These are phyloP conservation scores for Gobionotothen gibberifrons DNA, from an alignment of 2,797 vertebrate species.

Conservation along the genomic window DNA sequence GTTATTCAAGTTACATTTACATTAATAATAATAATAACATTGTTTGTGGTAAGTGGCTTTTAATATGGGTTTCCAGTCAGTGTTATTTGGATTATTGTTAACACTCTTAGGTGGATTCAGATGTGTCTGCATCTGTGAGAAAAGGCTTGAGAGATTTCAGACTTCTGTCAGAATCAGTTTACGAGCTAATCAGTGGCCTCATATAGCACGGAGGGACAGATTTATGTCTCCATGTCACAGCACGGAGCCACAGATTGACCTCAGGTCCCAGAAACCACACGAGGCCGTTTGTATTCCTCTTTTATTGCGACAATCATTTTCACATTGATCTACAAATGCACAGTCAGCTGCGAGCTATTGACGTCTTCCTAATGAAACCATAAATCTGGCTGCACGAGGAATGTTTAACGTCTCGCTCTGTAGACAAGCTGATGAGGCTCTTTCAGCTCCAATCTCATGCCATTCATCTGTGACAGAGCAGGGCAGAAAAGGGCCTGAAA, in stretches of 20 bases:
- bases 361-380: slow-evolving; percentile 39
- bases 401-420: neutral
- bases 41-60: too few species aligned
- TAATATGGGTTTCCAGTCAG: neutral
- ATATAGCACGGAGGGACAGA: neutral
- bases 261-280: slow-evolving; percentile 6
- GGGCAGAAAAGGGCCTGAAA: neutral
- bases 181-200: slow-evolving; percentile 10
- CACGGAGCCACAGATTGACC: neutral
- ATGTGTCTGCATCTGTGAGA: neutral
- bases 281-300: slow-evolving; percentile 11
- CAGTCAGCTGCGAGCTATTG: slow-evolving; percentile 37
- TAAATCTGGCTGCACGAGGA: slow-evolving; percentile 21
- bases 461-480: neutral
- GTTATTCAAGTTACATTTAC: too few species aligned
- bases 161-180: neutral
- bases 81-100: neutral
- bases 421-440: slow-evolving; percentile 7
- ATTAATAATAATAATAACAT: too few species aligned
- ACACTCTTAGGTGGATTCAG: neutral
- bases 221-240: slow-evolving; percentile 8
- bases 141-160: slow-evolving; percentile 12
- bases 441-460: neutral
- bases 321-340: slow-evolving; percentile 20
- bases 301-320: slow-evolving; percentile 21